Evolutionary conservation across 2,888 invertebrate species (phyloP).

Genomic region (Leucoma salicis): DNA sequence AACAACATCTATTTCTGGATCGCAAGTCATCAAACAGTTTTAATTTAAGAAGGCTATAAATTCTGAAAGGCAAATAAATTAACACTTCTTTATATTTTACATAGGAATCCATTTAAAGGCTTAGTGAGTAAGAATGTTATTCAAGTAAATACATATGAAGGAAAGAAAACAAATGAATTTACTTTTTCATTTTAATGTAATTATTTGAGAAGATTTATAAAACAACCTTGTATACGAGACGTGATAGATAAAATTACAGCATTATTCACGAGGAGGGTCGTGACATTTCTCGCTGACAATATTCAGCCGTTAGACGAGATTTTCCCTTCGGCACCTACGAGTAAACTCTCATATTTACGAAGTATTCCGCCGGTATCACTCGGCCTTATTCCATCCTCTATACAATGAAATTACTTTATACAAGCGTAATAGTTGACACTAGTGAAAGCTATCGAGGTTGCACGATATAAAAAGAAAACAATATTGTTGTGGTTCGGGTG

Average conservation of each 20-base stretch:
- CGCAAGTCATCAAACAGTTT: no score
- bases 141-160: no score
- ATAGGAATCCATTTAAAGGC: no score
- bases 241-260: constrained; percentile 33
- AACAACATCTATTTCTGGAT: no score
- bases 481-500: constrained; percentile 67
- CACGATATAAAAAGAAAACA: constrained; percentile 70
- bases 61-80: no score
- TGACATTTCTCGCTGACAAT: constrained; percentile 35
- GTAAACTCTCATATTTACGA: constrained; percentile 37
- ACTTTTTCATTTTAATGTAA: background rate
- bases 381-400: constrained; percentile 42
- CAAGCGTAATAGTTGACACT: constrained; percentile 67
- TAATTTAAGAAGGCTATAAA: no score
- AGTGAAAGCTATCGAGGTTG: constrained; percentile 69
- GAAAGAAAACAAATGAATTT: background rate
- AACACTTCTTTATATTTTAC: no score
- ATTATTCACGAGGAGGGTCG: constrained; percentile 19
- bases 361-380: constrained; percentile 33
- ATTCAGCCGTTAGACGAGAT: constrained; percentile 39
- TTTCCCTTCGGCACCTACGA: constrained; percentile 33
- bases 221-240: background rate
- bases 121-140: no score
- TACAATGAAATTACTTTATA: constrained; percentile 59
- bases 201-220: background rate